Conservation (phyloP, 2,113 vertebrate genomes). For the Hirundichthys speculiger region DNA sequence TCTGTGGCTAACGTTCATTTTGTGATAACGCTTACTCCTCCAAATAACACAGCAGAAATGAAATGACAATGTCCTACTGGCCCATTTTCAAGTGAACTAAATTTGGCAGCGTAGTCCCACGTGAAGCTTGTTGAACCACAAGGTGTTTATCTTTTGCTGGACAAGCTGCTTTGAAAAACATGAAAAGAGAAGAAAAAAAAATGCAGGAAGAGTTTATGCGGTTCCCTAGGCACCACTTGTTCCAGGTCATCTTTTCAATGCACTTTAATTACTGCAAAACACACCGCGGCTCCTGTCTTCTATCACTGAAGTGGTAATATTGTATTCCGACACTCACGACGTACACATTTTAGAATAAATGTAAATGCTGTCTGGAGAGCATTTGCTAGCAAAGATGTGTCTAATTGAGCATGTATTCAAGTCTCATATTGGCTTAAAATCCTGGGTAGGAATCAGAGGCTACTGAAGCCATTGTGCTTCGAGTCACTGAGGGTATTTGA, state of each 20-base stretch:
- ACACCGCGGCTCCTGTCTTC: not conserved
- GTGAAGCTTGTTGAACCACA: not conserved
- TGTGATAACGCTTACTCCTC: not conserved
- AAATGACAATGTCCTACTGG: not conserved
- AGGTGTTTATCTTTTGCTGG: too few relatives aligned
- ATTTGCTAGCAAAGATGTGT: not conserved
- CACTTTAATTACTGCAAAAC: not conserved
- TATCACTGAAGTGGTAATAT: not conserved
- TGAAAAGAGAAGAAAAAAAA: not conserved
- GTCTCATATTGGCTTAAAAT: too few relatives aligned
- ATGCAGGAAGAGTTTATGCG: not conserved
- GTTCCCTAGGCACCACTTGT: not conserved
- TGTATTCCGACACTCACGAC: not conserved
- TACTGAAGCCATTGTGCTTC: too few relatives aligned
- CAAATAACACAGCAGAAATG: not conserved
- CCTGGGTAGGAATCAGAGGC: too few relatives aligned
- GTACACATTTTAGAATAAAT: not conserved
- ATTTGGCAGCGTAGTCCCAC: not conserved
- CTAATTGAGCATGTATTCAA: too few relatives aligned
- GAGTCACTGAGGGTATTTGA: too few relatives aligned
- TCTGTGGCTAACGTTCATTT: too few relatives aligned
- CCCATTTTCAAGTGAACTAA: not conserved
- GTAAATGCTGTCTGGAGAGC: not conserved
- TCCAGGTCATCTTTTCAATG: slow-evolving; percentile 10
- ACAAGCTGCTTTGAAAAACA: not conserved